These are phyloP conservation scores for Parapristionchus giblindavisi DNA, from an alignment of 2,888 invertebrate genomes.

Conservation along the genomic window DNA sequence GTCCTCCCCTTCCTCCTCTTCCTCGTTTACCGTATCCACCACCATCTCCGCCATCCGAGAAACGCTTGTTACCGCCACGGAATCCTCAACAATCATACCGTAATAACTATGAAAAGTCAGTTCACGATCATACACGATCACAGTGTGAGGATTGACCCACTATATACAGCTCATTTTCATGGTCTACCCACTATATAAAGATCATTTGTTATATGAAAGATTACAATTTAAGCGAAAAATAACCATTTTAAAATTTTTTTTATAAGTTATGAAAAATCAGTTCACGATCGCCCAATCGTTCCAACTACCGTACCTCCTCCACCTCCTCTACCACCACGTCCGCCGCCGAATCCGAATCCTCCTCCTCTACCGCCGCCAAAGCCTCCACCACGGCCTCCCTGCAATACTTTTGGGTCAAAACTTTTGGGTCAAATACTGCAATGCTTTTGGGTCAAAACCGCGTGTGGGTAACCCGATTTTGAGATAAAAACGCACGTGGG, in stretches of 20 bases:
- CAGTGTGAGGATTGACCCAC: not conserved
- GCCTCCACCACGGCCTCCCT: constrained; percentile 25
- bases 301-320: constrained; percentile 41
- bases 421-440: no score
- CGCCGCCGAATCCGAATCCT: constrained; percentile 41
- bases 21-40: constrained; percentile 28
- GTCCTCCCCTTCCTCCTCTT: constrained; percentile 41
- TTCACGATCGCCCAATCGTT: not conserved
- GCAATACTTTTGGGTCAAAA: no score
- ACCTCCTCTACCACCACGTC: constrained; percentile 43
- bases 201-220: not conserved
- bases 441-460: no score
- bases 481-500: no score
- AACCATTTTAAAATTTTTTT: no score
- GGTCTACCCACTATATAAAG: not conserved
- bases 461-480: no score
- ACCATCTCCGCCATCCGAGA: constrained; percentile 24
- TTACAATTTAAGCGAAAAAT: not conserved
- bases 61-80: constrained; percentile 35
- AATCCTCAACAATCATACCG: not conserved
- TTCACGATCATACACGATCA: not conserved
- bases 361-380: constrained; percentile 30
- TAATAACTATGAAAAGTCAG: no score
- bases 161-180: not conserved
- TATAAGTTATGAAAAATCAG: no score